Evolutionary conservation across 2,113 vertebrate species (phyloP).

Genomic region (Seriola quinqueradiata): DNA sequence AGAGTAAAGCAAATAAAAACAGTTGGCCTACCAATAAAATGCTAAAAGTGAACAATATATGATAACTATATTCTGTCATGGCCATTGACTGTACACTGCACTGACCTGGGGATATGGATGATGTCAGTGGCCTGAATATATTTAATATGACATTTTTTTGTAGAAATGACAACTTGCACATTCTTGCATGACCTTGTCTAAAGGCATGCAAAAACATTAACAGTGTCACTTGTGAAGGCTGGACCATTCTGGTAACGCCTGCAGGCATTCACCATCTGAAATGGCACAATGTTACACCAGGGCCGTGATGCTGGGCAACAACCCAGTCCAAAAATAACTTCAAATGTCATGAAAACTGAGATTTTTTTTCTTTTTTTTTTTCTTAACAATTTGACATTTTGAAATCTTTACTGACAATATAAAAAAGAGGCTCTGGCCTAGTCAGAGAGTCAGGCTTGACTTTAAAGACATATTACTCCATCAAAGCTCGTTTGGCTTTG

Average conservation of each 20-base stretch:
- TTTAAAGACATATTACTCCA: conserved; percentile 41
- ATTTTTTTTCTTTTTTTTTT: conserved; percentile 3
- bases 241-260: conserved; percentile 22
- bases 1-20: conserved; percentile 62
- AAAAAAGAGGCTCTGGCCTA: conserved; percentile 39
- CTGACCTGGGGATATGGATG: conserved; percentile 22
- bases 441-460: conserved; percentile 24
- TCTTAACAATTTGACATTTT: conserved; percentile 39
- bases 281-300: conserved; percentile 39
- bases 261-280: conserved; percentile 23
- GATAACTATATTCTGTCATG: conserved; percentile 18
- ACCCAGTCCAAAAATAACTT: conserved; percentile 37
- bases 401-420: conserved; percentile 28
- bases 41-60: conserved; percentile 50
- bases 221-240: conserved; percentile 15
- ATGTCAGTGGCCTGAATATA: conserved; percentile 12
- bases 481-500: conserved; percentile 43
- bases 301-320: background rate
- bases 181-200: conserved; percentile 17
- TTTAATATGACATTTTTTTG: background rate
- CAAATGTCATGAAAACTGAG: conserved; percentile 48
- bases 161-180: conserved; percentile 21
- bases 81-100: conserved; percentile 35
- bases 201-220: conserved; percentile 22
- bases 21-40: conserved; percentile 53